Conservation (phyloP, 2,797 vertebrate genomes). For the Sebastes minor region DNA sequence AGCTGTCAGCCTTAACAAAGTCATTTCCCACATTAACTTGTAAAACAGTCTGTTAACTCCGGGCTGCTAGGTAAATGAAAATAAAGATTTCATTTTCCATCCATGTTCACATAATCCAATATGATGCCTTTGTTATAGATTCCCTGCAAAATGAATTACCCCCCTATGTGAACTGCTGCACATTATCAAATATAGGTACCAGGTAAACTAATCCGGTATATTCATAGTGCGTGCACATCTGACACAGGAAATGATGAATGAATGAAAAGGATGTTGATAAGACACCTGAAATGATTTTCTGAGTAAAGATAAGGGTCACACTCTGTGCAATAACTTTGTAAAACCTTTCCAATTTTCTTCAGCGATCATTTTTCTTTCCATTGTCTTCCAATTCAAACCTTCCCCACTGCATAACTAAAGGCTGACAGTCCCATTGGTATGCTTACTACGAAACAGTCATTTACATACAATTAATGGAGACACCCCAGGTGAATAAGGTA, state of each 20-base stretch:
- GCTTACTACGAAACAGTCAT: not conserved
- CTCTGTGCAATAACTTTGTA: constrained; percentile 39
- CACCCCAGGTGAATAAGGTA: not conserved
- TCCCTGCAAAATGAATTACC: constrained; percentile 9
- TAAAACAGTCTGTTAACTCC: constrained; percentile 7
- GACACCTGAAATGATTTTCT: constrained; percentile 40
- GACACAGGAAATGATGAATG: constrained; percentile 50
- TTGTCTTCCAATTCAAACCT: not conserved
- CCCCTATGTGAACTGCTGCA: not conserved
- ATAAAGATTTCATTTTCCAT: not conserved
- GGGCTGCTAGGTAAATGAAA: constrained; percentile 2
- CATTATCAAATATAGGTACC: not conserved
- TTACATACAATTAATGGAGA: not conserved
- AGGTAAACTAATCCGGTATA: constrained; percentile 1
- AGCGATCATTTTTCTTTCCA: not conserved
- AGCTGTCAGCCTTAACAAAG: constrained; percentile 32
- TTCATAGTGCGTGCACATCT: constrained; percentile 13
- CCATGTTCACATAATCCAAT: not conserved
- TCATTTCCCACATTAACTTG: constrained; percentile 36
- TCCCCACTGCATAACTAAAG: no score
- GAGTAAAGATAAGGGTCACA: constrained; percentile 52
- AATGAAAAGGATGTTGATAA: constrained; percentile 56
- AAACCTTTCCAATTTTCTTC: constrained; percentile 22
- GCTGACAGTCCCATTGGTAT: not conserved
- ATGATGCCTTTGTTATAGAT: not conserved